Evolutionary conservation across 2,888 invertebrate genomes (phyloP), one percentile per base, ranked within the genome.

Genomic region (Melinaea marsaeus): DNA sequence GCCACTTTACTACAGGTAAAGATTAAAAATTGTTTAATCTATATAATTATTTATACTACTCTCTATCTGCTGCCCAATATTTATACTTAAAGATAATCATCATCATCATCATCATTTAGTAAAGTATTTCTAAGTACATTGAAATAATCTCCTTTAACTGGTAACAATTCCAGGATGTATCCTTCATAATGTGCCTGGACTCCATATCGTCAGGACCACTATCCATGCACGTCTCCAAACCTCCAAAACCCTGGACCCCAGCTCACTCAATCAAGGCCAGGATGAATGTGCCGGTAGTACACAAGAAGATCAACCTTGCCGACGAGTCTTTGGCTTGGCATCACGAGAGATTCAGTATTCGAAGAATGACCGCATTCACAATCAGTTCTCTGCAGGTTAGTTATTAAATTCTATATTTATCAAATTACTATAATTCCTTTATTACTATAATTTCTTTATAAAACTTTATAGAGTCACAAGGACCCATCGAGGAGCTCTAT

Each of bases 271-370:
- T 95, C 61, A 95, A 78, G 92, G 92, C 80, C 94, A 74, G 85
- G 0, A 80, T 91, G 2, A 84, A 88, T 1, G 83, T 91, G 0
- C 94, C 95, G 67, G 92, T 95, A 56, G 93, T 94, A 6, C 98
- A 99, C 78, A 99, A 99, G 88, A 99, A 99, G 91, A 99, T 99
- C 73, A 98, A 98, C 90, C 89, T 99, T 61, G 98, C 97, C 0
- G 98, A 98, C 60, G 96, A 97, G 72, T 92, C 95, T 62, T 85
- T 98, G 37, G 96, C 98, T 0, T 99, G 99, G 99, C 98, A 99
- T 78, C 99, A 99, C 79, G 99, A 99, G 85, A 91, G 98, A 97
- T 99, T 96, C 87, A 98, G 98, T 81, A 97, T 99, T 73, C 93
- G 97, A 69, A 92, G 98, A 69, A 92, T 98, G 75, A 95, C 98